phyloP scores from a whole-genome alignment of 2,113 vertebrate species.

The Neogale vison region DNA sequence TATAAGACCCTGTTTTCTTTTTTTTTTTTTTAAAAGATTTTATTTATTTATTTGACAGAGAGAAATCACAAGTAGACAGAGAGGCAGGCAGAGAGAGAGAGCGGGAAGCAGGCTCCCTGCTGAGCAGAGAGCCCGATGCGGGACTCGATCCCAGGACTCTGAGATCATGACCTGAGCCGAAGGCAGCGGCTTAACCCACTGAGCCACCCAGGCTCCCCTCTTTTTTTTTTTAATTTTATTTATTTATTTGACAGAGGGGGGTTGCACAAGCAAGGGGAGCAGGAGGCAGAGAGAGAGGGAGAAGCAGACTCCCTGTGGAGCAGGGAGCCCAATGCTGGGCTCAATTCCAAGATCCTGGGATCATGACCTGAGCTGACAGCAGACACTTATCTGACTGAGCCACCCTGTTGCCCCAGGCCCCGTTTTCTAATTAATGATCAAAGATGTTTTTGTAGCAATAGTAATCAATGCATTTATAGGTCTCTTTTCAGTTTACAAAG shows the following conservation, averaged over 20 bases:
- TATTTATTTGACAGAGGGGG: too few species aligned
- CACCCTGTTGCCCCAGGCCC: not conserved
- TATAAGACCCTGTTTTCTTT: not conserved
- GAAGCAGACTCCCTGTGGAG: too few species aligned
- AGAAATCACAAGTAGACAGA: too few species aligned
- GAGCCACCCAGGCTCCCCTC: too few species aligned
- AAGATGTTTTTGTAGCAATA: not conserved
- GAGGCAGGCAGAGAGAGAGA: too few species aligned
- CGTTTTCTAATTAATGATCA: not conserved
- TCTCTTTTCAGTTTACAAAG: not conserved
- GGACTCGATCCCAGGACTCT: too few species aligned
- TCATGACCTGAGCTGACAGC: not conserved
- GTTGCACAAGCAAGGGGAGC: not conserved
- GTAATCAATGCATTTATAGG: not conserved
- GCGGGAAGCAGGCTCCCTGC: too few species aligned
- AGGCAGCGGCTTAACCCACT: too few species aligned
- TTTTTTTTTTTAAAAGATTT: too few species aligned
- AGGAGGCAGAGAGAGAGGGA: not conserved
- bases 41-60: too few species aligned
- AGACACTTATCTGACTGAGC: not conserved
- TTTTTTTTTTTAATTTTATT: not conserved
- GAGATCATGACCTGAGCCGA: too few species aligned
- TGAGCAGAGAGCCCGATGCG: too few species aligned
- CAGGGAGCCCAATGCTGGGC: not conserved
- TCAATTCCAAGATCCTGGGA: not conserved